These are phyloP conservation scores for Streptopelia turtur DNA, from an alignment of 2,797 vertebrate genomes.

Conservation along the genomic window DNA sequence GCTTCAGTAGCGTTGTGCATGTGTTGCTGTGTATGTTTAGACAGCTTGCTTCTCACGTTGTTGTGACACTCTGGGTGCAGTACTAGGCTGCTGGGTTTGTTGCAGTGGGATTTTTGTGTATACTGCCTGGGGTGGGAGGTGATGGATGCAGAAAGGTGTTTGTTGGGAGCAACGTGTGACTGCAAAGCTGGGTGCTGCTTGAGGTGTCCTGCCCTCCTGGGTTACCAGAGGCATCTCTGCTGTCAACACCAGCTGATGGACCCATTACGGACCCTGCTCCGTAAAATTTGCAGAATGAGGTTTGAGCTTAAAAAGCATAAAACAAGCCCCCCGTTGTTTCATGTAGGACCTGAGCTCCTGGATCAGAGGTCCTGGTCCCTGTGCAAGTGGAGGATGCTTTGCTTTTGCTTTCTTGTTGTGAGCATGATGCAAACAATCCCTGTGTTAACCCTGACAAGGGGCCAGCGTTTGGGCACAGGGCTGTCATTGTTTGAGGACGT, in stretches of 20 bases:
- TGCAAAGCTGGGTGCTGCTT: background rate
- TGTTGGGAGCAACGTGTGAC: fast-evolving
- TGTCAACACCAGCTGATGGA: background rate
- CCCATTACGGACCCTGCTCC: background rate
- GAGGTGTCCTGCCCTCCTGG: background rate
- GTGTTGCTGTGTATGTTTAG: background rate
- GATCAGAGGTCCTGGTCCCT: background rate
- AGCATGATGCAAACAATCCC: fast-evolving
- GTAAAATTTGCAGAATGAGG: background rate
- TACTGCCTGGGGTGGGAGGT: background rate
- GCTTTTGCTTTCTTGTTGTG: background rate
- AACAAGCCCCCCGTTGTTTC: fast-evolving
- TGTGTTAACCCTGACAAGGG: background rate
- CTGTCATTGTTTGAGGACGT: background rate
- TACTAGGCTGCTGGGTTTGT: background rate
- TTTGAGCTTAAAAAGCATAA: background rate
- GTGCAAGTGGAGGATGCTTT: fast-evolving
- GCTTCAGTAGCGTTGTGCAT: fast-evolving
- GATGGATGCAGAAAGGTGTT: background rate
- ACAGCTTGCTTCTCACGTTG: background rate
- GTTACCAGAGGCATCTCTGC: fast-evolving
- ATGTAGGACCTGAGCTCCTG: fast-evolving
- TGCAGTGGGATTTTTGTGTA: background rate
- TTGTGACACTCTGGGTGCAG: fast-evolving
- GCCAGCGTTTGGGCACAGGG: background rate